Conservation (phyloP, 2,888 invertebrate species). For the Metalampra italica region DNA sequence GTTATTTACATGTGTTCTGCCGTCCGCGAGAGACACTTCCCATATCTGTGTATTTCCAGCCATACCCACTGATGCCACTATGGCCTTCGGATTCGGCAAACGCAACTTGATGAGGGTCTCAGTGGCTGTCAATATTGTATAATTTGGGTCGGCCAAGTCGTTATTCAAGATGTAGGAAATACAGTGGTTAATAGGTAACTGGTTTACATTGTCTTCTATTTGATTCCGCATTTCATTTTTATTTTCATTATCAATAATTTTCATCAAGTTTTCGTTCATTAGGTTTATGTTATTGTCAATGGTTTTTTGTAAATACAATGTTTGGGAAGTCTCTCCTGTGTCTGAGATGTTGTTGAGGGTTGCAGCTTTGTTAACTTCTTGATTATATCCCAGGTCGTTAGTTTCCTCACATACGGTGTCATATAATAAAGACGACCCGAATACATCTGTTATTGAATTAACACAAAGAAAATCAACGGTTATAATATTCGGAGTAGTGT, state of each 20-base stretch:
- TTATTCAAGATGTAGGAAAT: constrained; percentile 12
- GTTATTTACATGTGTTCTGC: constrained; percentile 17
- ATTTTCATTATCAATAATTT: neutral
- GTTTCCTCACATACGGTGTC: constrained; percentile 14
- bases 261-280: neutral
- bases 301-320: neutral
- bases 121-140: constrained; percentile 10
- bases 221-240: neutral
- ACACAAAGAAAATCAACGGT: constrained; percentile 9
- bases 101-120: constrained; percentile 14
- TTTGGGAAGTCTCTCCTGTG: constrained; percentile 4
- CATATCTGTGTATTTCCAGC: constrained; percentile 18
- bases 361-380: neutral
- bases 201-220: neutral
- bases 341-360: neutral
- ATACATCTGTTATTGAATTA: constrained; percentile 22
- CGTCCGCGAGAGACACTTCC: constrained; percentile 18
- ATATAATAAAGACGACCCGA: constrained; percentile 16
- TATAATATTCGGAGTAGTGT: constrained; percentile 6
- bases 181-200: constrained; percentile 10
- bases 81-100: constrained; percentile 12
- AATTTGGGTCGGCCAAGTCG: constrained; percentile 11
- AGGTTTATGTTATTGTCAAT: neutral
- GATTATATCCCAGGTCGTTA: neutral
- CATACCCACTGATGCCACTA: constrained; percentile 19